Conservation (phyloP, 2,113 vertebrate genomes). For the Scomber colias region DNA sequence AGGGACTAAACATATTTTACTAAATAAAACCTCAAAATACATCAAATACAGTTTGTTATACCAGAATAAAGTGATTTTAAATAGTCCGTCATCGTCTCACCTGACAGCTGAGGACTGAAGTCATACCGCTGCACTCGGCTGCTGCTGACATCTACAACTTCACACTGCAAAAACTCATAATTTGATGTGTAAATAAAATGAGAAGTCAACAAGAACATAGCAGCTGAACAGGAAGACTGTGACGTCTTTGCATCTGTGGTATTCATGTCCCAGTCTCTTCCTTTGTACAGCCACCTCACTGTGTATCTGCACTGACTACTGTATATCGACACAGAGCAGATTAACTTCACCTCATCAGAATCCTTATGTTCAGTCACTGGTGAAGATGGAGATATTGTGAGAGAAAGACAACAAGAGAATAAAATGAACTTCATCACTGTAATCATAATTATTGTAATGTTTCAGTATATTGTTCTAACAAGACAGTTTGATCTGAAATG, state of each 20-base stretch:
- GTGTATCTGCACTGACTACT: rapidly evolving
- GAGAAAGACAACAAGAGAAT: conserved; percentile 4
- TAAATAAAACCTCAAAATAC: too few species aligned
- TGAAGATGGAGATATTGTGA: conserved; percentile 2
- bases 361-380: conserved; percentile 10
- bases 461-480: too few species aligned
- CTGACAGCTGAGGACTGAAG: not conserved
- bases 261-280: not conserved
- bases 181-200: not conserved
- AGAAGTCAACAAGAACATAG: not conserved
- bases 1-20: too few species aligned
- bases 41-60: not conserved
- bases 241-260: not conserved
- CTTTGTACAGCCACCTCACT: conserved; percentile 9
- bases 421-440: not conserved
- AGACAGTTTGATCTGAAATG: conserved; percentile 1
- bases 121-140: rapidly evolving
- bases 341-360: not conserved
- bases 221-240: not conserved
- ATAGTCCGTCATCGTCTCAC: not conserved
- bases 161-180: not conserved
- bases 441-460: too few species aligned
- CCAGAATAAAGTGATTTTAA: too few species aligned
- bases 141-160: rapidly evolving
- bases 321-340: not conserved